phyloP scores from a whole-genome alignment of 2,797 vertebrate species.

The Enteromius fasciolatus region DNA sequence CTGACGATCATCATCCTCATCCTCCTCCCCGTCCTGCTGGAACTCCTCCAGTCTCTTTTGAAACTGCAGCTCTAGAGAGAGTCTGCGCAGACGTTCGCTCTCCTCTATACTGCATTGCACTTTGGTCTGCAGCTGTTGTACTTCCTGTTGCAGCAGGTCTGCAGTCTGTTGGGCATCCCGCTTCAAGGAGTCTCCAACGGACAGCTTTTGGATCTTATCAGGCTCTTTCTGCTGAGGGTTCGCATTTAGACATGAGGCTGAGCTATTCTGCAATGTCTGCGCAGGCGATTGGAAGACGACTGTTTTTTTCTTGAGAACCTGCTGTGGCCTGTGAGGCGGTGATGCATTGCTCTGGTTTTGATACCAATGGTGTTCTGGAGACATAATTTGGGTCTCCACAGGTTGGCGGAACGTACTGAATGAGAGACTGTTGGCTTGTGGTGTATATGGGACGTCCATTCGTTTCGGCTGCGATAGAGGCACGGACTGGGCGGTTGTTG shows the following conservation, averaged over 20 bases:
- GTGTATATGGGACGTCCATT: constrained; percentile 73
- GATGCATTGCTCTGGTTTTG: constrained; percentile 72
- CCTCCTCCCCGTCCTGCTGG: constrained; percentile 82
- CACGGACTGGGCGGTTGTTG: constrained; percentile 67
- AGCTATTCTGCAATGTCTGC: constrained; percentile 69
- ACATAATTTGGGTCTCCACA: constrained; percentile 71
- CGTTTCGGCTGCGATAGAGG: constrained; percentile 69
- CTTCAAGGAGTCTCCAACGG: constrained; percentile 39
- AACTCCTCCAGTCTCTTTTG: constrained; percentile 89
- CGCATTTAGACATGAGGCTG: constrained; percentile 75
- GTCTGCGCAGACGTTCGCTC: constrained; percentile 82
- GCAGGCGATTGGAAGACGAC: neutral
- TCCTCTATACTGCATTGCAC: constrained; percentile 79
- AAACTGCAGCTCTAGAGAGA: constrained; percentile 92
- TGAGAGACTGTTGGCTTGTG: constrained; percentile 69
- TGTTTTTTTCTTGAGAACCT: neutral
- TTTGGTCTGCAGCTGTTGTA: constrained; percentile 84
- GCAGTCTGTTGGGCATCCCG: constrained; percentile 60
- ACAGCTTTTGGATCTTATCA: constrained; percentile 77
- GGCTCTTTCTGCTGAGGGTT: constrained; percentile 78
- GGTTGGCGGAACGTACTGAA: constrained; percentile 74
- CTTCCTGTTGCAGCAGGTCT: constrained; percentile 85
- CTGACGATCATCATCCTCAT: constrained; percentile 60
- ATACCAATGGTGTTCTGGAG: constrained; percentile 17
- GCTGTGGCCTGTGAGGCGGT: constrained; percentile 33